Base-by-base conservation (phyloP, 2,888 invertebrate genomes). In the Drosophila kuntzei region DNA sequence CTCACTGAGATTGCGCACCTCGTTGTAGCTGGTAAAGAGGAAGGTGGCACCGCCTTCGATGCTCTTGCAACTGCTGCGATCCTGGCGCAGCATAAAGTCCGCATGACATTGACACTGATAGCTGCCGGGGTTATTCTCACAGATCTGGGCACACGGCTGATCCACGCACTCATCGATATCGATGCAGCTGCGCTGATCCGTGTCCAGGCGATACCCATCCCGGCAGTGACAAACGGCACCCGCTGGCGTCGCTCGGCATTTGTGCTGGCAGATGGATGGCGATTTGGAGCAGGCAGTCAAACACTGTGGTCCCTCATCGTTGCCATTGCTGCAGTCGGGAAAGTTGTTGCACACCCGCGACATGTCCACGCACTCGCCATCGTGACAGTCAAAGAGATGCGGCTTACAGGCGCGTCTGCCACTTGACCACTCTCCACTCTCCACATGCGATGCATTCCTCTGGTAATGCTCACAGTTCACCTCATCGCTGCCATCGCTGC, bases 401-500 rank as follows among this genome's bases (percentile, higher is more conserved):
- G 90, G 78, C 12, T 85, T 90, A 44, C 92, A 92, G 0, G 89
- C 66, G 0, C 82, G 81, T 2, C 87, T 73, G 22, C 76, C 58
- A 2, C 65, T 59, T 0, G 60, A 53, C 27, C 22, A 9, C 0
- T 2, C 1, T 16, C 1, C 16, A 11, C 4, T 2, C 9, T 37
- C 37, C 9, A 14, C 2, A 14, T 32, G 27, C 36, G 87, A 67
- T 22, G 57, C 66, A 90, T 83, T 85, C 7, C 2, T 20, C 2
- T 66, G 59, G 22, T 63, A 54, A 3, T 76, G 75, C 3, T 86
- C 81, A 9, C 94, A 94, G 72, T 94, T 94, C 54, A 94, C 93
- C 90, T 97, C 97, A 86, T 97, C 97, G 0, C 95, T 95, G 11
- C 94, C 94, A 85, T 97, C 97, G 0, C 90, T 90, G 88, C 97